phyloP scores from a whole-genome alignment of 2,888 invertebrate genomes.

The Cephus nigrinus region DNA sequence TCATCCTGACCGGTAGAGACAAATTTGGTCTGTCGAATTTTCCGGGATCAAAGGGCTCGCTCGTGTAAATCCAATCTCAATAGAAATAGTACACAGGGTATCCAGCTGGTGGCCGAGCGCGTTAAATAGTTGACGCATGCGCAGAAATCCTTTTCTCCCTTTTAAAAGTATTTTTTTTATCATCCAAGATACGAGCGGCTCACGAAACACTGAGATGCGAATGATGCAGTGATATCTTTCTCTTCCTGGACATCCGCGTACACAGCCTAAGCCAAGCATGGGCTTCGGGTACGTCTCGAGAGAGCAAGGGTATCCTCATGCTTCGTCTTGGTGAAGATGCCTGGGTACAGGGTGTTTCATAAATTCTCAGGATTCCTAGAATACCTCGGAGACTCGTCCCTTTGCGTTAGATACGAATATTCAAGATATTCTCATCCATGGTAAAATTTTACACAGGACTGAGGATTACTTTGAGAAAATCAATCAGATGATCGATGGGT shows the following conservation, averaged over 20 bases:
- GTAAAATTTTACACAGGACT: neutral
- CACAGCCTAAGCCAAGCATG: constrained; percentile 26
- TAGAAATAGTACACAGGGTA: neutral
- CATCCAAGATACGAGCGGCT: neutral
- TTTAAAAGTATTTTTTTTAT: neutral
- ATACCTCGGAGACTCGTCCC: neutral
- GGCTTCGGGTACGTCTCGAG: constrained; percentile 17
- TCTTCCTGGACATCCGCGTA: constrained; percentile 33
- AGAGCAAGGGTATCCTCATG: constrained; percentile 20
- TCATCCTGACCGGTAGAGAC: neutral
- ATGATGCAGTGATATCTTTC: constrained; percentile 12
- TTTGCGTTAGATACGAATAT: neutral
- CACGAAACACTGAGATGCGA: constrained; percentile 8
- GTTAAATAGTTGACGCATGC: neutral
- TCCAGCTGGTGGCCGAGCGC: neutral
- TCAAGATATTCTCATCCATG: neutral
- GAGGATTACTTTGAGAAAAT: neutral
- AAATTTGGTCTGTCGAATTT: neutral
- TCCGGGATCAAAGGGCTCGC: neutral
- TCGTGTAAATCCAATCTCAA: neutral
- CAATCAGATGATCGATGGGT: neutral
- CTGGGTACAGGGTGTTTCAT: constrained; percentile 4
- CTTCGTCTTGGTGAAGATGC: neutral
- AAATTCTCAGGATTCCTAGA: neutral
- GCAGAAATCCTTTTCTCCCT: neutral